These are phyloP conservation scores for Itoplectis maculator DNA, from an alignment of 2,888 invertebrate genomes.

Conservation along the genomic window DNA sequence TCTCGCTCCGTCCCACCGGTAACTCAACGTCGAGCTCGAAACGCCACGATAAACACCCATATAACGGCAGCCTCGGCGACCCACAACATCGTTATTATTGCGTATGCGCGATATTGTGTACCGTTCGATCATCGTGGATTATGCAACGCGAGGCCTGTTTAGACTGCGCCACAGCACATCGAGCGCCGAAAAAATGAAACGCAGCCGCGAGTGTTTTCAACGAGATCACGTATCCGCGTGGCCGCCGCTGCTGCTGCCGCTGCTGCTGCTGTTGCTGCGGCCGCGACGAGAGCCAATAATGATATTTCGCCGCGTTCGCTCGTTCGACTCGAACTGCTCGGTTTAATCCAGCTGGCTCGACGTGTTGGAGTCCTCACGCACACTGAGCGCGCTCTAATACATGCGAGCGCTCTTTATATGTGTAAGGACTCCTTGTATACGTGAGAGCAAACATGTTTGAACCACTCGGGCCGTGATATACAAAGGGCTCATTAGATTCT, in stretches of 20 bases:
- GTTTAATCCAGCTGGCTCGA: neutral
- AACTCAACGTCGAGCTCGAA: neutral
- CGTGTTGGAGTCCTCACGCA: too few species aligned
- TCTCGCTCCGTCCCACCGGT: neutral
- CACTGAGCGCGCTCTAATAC: too few species aligned
- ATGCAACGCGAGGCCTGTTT: constrained; percentile 40
- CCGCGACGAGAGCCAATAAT: neutral
- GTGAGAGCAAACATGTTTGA: neutral
- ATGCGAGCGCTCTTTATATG: too few species aligned
- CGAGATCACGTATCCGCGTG: constrained; percentile 59
- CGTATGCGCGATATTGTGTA: neutral
- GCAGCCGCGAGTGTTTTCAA: constrained; percentile 52
- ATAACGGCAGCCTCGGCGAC: neutral
- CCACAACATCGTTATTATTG: neutral
- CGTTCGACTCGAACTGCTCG: neutral
- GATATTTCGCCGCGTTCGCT: constrained; percentile 48
- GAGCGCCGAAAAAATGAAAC: constrained; percentile 26
- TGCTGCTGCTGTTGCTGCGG: neutral
- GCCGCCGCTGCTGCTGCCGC: neutral
- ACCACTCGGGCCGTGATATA: constrained; percentile 10
- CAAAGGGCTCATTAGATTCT: constrained; percentile 51
- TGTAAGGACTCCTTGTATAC: too few species aligned
- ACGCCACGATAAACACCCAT: neutral
- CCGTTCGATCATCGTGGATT: constrained; percentile 31
- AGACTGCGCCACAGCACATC: constrained; percentile 40